Evolutionary conservation across 2,797 vertebrate genomes (phyloP).

Genomic region (Alexandromys oeconomus): DNA sequence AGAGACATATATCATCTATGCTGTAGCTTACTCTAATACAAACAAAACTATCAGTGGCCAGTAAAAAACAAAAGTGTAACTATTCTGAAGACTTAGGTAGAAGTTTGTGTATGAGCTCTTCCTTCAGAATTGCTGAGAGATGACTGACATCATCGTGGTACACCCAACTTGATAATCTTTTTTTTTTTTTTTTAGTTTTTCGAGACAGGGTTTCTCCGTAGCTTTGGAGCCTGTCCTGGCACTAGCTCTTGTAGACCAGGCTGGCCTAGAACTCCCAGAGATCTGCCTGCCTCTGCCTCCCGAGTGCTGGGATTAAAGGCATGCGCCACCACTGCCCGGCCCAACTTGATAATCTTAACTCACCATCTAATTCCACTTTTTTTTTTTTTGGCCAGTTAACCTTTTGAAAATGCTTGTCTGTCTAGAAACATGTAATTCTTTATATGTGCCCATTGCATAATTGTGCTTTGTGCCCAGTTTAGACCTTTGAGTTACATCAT

Average conservation of each 20-base stretch:
- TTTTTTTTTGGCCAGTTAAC: neutral
- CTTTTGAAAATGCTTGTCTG: conserved; percentile 63
- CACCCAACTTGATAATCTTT: neutral
- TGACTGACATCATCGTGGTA: neutral
- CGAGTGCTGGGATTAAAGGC: no score
- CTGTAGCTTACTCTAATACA: neutral
- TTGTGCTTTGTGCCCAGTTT: conserved; percentile 58
- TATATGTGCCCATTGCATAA: conserved; percentile 8
- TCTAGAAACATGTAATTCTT: conserved; percentile 34
- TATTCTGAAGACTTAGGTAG: neutral
- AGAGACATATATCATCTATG: neutral
- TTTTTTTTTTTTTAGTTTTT: neutral
- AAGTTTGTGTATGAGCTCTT: neutral
- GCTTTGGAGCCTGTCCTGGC: no score
- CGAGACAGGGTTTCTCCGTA: no score
- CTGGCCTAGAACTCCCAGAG: no score
- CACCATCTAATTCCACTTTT: neutral
- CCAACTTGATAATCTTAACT: neutral
- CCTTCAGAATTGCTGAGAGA: neutral
- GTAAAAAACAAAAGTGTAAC: neutral
- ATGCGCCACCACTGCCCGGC: no score
- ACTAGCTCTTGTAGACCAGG: no score
- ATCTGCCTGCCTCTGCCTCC: no score
- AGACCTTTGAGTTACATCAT: conserved; percentile 38
- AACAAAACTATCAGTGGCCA: neutral